These are phyloP conservation scores for Calephelis perditalis DNA, from an alignment of 2,888 invertebrate genomes.

Conservation along the genomic window DNA sequence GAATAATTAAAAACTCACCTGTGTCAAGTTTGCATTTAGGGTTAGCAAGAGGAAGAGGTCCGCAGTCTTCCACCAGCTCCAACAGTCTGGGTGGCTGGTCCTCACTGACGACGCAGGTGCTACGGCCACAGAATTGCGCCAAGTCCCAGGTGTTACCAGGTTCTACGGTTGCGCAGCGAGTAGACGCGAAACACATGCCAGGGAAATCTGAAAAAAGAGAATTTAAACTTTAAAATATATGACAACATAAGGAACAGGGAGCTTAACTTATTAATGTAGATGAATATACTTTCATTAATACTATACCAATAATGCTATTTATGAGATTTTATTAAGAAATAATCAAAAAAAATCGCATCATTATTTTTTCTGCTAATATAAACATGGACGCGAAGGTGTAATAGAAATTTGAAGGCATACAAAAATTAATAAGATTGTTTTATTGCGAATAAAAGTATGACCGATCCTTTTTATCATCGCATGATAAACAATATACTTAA, in stretches of 20 bases:
- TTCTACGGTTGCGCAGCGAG: conserved; percentile 91
- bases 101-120: conserved; percentile 89
- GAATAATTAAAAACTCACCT: conserved; percentile 40
- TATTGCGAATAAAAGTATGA: too few species aligned
- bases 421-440: too few species aligned
- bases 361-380: too few species aligned
- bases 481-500: too few species aligned
- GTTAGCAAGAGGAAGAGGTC: conserved; percentile 91
- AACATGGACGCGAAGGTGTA: too few species aligned
- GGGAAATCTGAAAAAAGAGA: conserved; percentile 84
- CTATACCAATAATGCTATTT: too few species aligned
- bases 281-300: too few species aligned
- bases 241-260: not conserved
- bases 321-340: too few species aligned
- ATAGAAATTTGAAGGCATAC: too few species aligned
- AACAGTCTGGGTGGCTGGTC: conserved; percentile 86
- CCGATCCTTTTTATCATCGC: too few species aligned
- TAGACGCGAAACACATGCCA: conserved; percentile 94
- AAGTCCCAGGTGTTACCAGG: conserved; percentile 92
- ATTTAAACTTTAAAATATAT: too few species aligned
- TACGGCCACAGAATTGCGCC: conserved; percentile 93
- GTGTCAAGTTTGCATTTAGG: conserved; percentile 91
- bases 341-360: too few species aligned
- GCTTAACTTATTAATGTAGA: not conserved
- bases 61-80: conserved; percentile 93